Percentiles rank a stretch among this genome's conserved stretches.
phyloP scores from a whole-genome alignment of 2,113 vertebrate species.

The Galeopterus variegatus region DNA sequence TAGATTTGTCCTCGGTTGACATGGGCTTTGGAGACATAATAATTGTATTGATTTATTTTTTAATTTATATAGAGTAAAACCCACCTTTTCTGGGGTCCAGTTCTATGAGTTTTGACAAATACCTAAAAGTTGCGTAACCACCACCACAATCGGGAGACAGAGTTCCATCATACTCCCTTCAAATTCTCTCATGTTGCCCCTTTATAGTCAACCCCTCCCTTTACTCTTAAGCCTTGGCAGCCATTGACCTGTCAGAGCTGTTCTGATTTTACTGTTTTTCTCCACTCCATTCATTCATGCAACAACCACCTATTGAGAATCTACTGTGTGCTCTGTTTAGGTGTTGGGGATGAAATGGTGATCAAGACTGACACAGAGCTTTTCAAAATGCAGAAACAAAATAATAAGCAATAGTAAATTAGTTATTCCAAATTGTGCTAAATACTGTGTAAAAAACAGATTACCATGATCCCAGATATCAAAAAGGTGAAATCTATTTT shows the following conservation, averaged over 20 bases:
- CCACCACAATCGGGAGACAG: background rate
- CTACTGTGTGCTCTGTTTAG: slow-evolving; percentile 4
- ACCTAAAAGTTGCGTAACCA: background rate
- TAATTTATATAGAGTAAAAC: slow-evolving; percentile 8
- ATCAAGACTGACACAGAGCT: background rate
- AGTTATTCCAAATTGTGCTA: background rate
- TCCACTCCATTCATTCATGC: background rate
- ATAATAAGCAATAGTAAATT: background rate
- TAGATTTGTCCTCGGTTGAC: slow-evolving; percentile 15
- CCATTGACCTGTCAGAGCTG: background rate
- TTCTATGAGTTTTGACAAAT: slow-evolving; percentile 49
- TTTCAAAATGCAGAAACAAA: slow-evolving; percentile 5
- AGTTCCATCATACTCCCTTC: background rate
- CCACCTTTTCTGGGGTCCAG: background rate
- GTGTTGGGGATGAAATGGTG: slow-evolving; percentile 9
- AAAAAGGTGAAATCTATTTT: background rate
- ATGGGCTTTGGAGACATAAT: slow-evolving; percentile 14
- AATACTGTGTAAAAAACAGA: background rate
- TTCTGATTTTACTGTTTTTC: background rate
- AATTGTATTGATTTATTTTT: slow-evolving; percentile 41
- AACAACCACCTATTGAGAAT: background rate
- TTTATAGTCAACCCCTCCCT: background rate
- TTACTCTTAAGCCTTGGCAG: background rate
- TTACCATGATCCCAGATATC: background rate
- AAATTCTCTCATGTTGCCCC: background rate